Conservation (phyloP, 2,113 vertebrate species). For the human (Homo sapiens) region DNA sequence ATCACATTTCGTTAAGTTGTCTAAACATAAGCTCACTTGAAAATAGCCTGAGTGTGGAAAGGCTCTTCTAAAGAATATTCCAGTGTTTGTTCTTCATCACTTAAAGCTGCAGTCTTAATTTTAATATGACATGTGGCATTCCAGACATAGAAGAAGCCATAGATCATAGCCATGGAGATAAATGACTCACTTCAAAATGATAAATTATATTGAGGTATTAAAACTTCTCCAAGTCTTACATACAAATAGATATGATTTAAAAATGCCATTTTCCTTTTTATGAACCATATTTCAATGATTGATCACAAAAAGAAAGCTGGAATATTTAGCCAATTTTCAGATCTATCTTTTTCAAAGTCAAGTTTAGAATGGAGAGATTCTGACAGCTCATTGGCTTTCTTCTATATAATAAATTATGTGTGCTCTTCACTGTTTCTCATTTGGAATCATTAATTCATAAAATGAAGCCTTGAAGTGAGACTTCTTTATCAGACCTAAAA, state of each 20-base stretch:
- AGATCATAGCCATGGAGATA: conserved; percentile 10
- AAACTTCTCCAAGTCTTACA: conserved; percentile 2
- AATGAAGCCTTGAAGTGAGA: background rate
- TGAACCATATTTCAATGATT: background rate
- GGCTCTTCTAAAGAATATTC: background rate
- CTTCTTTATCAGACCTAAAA: background rate
- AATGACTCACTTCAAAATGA: conserved; percentile 41
- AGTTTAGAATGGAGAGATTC: background rate
- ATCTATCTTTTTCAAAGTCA: background rate
- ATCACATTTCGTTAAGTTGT: background rate
- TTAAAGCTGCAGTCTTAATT: background rate
- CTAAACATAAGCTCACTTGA: conserved; percentile 20
- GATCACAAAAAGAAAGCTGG: background rate
- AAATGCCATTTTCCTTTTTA: conserved; percentile 33
- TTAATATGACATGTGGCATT: background rate
- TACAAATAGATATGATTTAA: conserved; percentile 9
- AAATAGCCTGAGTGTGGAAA: background rate
- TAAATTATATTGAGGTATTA: background rate
- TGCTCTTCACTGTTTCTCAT: background rate
- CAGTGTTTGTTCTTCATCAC: background rate
- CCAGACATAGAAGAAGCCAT: background rate
- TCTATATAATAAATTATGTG: background rate
- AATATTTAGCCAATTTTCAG: background rate
- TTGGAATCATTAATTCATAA: conserved; percentile 2
- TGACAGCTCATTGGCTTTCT: background rate